A percentile compares a stretch with the other conserved stretches of the same genome.
Evolutionary conservation across 2,113 vertebrate species (phyloP).

Genomic region (Muscicapa adusta): DNA sequence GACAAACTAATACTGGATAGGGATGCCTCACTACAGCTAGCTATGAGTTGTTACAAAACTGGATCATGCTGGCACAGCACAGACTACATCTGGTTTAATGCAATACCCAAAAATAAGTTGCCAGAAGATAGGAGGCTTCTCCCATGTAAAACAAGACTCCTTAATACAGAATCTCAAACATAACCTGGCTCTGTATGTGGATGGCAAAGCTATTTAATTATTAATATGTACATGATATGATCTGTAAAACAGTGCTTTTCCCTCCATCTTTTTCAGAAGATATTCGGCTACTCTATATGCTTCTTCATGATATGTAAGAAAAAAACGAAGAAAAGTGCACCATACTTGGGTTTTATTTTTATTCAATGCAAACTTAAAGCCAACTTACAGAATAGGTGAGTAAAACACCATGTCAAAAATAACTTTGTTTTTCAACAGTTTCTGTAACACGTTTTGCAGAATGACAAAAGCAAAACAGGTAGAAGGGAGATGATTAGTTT

Average conservation of each 20-base stretch:
- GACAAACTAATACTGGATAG: neutral
- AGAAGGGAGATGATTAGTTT: neutral
- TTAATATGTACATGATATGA: neutral
- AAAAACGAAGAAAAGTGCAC: neutral
- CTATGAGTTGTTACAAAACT: neutral
- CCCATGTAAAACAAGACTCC: neutral
- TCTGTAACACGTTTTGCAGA: neutral
- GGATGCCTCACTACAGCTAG: neutral
- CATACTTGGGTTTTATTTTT: neutral
- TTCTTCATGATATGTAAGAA: neutral
- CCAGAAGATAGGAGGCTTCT: neutral
- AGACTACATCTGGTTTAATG: neutral
- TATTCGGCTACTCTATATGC: neutral
- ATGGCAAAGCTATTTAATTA: neutral
- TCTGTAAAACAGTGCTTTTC: neutral
- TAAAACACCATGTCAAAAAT: neutral
- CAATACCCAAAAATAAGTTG: neutral
- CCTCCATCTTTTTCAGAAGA: neutral
- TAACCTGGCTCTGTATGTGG: neutral
- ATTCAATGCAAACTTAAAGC: neutral
- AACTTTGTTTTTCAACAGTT: neutral
- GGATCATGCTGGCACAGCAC: neutral
- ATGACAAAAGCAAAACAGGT: neutral
- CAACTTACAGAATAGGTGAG: neutral
- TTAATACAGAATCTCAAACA: fast-evolving